Conservation (phyloP, 1,140 invertebrate genomes). For the Littorina saxatilis region DNA sequence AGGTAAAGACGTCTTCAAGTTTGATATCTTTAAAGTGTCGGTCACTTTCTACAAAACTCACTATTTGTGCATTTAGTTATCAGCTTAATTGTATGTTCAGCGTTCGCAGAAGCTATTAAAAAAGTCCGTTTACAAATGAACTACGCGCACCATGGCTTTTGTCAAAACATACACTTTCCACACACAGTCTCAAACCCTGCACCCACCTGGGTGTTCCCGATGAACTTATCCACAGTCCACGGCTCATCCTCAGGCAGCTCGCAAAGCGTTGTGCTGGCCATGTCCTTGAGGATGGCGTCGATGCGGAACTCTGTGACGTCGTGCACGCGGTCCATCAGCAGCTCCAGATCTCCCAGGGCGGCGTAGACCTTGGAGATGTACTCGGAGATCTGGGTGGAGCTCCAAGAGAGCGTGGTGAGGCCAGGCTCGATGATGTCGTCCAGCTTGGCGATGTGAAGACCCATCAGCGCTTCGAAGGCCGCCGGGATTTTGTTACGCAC, state of each 20-base stretch:
- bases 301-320: slow-evolving; percentile 95
- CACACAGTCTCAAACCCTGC: too few species aligned
- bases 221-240: slow-evolving; percentile 91
- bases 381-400: slow-evolving; percentile 84
- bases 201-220: slow-evolving; percentile 84
- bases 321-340: slow-evolving; percentile 88
- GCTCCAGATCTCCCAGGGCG: slow-evolving; percentile 88
- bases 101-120: too few species aligned
- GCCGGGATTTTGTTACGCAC: slow-evolving; percentile 91
- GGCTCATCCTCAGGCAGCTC: slow-evolving; percentile 86
- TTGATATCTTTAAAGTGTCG: too few species aligned
- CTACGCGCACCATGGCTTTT: too few species aligned
- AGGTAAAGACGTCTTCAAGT: too few species aligned
- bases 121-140: too few species aligned
- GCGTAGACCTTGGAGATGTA: slow-evolving; percentile 82
- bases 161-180: too few species aligned
- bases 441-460: slow-evolving; percentile 84
- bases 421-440: slow-evolving; percentile 83
- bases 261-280: slow-evolving; percentile 89
- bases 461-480: slow-evolving; percentile 89
- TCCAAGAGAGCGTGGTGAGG: slow-evolving; percentile 87
- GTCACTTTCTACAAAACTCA: too few species aligned
- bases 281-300: slow-evolving; percentile 88
- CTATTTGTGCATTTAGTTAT: too few species aligned
- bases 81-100: too few species aligned